phyloP scores from a whole-genome alignment of 2,888 invertebrate species.

The Orchesella flavescens region DNA sequence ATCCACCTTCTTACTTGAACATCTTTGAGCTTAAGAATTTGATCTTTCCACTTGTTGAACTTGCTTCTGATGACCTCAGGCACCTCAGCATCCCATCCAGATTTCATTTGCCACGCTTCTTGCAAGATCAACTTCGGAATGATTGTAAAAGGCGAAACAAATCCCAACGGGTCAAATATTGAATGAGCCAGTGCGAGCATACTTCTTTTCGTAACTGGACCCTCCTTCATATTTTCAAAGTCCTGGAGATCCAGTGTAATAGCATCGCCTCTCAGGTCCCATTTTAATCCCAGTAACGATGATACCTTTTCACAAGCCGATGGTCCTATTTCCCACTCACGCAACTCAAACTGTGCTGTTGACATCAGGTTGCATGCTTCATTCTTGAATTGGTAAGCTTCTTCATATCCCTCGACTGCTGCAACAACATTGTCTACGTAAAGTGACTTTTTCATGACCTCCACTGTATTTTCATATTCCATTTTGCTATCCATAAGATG shows the following conservation, averaged over 20 bases:
- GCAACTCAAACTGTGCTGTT: not conserved
- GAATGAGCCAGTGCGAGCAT: not conserved
- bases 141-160: constrained; percentile 6
- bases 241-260: not conserved
- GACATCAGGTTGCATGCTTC: not conserved
- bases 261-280: not conserved
- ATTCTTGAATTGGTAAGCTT: not conserved
- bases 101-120: not conserved
- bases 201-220: not conserved
- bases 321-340: constrained; percentile 6
- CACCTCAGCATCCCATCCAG: not conserved
- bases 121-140: constrained; percentile 1
- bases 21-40: not conserved
- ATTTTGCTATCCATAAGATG: not conserved
- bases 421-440: constrained; percentile 18
- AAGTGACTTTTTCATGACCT: not conserved
- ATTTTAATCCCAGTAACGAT: not conserved
- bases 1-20: not conserved
- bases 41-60: not conserved
- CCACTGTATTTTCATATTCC: not conserved
- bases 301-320: not conserved
- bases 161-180: constrained; percentile 12
- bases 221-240: not conserved
- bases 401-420: not conserved
- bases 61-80: not conserved